phyloP scores from a whole-genome alignment of 2,888 invertebrate genomes.

The Eupithecia pulchellata region DNA sequence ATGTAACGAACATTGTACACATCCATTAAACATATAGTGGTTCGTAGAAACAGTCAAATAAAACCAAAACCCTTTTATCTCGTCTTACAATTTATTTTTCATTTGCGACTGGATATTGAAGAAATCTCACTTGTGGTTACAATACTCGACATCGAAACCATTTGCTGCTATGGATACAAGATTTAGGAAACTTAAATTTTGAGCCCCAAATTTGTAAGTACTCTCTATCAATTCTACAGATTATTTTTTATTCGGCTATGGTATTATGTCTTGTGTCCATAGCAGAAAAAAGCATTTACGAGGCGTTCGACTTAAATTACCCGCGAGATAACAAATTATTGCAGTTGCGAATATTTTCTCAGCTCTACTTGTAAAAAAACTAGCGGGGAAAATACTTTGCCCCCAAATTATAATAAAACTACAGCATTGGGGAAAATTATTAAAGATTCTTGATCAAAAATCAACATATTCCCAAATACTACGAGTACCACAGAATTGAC shows the following conservation, averaged over 20 bases:
- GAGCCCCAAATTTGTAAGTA: slow-evolving; percentile 16
- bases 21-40: too few species aligned
- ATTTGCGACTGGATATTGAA: slow-evolving; percentile 78
- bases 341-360: background rate
- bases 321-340: background rate
- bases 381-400: background rate
- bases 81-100: slow-evolving; percentile 76
- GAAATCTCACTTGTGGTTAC: slow-evolving; percentile 70
- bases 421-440: background rate
- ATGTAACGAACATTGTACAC: too few species aligned
- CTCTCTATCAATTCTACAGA: background rate
- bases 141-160: slow-evolving; percentile 56
- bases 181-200: slow-evolving; percentile 17
- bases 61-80: slow-evolving; percentile 48
- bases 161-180: slow-evolving; percentile 59
- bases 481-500: background rate
- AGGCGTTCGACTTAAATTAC: background rate
- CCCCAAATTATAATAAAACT: background rate
- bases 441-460: background rate
- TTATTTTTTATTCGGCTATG: background rate
- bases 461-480: background rate
- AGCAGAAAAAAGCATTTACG: slow-evolving; percentile 51
- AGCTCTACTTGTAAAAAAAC: background rate
- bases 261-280: slow-evolving; percentile 29
- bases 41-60: slow-evolving; percentile 1